These are phyloP conservation scores for Amphipoea oculea DNA, from an alignment of 2,888 invertebrate species.

Conservation along the genomic window DNA sequence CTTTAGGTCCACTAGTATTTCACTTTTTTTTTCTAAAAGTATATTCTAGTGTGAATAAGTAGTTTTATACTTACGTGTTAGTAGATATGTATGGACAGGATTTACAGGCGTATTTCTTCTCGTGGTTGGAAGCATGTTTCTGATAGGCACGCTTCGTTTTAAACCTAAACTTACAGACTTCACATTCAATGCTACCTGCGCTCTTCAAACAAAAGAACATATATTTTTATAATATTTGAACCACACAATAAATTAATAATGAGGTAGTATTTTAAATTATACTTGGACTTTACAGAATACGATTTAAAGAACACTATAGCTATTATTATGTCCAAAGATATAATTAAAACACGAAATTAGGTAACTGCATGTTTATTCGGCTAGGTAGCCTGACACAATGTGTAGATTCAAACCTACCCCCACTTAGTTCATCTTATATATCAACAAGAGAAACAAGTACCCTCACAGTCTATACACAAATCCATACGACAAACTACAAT, in stretches of 20 bases:
- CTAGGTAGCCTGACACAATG: no score
- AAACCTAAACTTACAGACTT: slow-evolving; percentile 84
- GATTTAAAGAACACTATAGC: neutral
- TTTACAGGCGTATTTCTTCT: slow-evolving; percentile 85
- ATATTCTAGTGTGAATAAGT: neutral
- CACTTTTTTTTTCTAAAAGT: neutral
- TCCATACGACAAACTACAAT: no score
- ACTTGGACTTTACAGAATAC: neutral
- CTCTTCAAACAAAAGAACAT: slow-evolving; percentile 68
- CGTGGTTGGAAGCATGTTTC: slow-evolving; percentile 85
- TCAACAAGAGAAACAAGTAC: no score
- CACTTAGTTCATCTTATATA: no score
- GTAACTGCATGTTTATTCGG: no score
- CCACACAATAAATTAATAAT: neutral
- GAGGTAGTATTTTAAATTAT: neutral
- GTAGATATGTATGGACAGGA: slow-evolving; percentile 84
- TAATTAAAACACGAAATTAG: no score
- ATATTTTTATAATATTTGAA: neutral
- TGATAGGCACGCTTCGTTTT: slow-evolving; percentile 81
- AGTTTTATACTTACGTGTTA: slow-evolving; percentile 78
- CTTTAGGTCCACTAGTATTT: slow-evolving; percentile 14
- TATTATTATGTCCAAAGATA: no score
- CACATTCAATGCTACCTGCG: slow-evolving; percentile 82
- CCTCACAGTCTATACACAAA: no score
- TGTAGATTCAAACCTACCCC: no score